Conservation (phyloP, 2,797 vertebrate species). For the Anomalospiza imberbis region DNA sequence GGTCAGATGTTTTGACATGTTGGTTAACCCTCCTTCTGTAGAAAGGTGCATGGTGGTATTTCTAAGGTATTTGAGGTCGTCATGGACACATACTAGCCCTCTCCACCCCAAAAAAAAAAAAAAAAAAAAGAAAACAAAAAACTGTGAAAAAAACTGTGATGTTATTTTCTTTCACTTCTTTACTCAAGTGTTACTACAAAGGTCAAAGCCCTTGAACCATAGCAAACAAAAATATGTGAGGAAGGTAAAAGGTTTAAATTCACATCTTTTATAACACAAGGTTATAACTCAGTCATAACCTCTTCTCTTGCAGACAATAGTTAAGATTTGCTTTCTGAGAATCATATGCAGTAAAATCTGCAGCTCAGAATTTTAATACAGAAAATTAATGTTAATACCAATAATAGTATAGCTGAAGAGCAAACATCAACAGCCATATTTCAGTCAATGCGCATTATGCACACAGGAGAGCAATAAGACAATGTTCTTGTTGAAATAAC, state of each 20-base stretch:
- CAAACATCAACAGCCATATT: not conserved
- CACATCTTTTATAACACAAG: not conserved
- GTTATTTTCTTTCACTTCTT: not conserved
- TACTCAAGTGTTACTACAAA: not conserved
- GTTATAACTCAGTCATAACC: not conserved
- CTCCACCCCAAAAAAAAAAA: not conserved
- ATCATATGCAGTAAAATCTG: not conserved
- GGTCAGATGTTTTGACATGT: not conserved
- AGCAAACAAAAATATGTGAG: not conserved
- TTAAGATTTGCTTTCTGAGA: not conserved
- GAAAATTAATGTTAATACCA: not conserved
- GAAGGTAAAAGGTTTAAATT: not conserved
- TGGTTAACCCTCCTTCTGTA: not conserved
- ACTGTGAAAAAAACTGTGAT: rapidly evolving
- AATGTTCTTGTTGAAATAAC: not conserved
- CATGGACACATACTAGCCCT: too few relatives aligned
- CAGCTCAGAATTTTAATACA: not conserved
- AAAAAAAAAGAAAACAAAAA: too few relatives aligned
- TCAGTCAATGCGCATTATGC: rapidly evolving
- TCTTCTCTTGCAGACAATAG: not conserved
- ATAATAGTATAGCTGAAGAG: not conserved
- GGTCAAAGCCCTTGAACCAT: not conserved
- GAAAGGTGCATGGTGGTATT: not conserved
- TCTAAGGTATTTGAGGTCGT: not conserved
- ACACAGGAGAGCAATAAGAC: not conserved